A percentile compares a stretch with the other conserved stretches of the same genome.
Conservation (phyloP, 1,140 invertebrate genomes). For the Drosophila melanica region DNA sequence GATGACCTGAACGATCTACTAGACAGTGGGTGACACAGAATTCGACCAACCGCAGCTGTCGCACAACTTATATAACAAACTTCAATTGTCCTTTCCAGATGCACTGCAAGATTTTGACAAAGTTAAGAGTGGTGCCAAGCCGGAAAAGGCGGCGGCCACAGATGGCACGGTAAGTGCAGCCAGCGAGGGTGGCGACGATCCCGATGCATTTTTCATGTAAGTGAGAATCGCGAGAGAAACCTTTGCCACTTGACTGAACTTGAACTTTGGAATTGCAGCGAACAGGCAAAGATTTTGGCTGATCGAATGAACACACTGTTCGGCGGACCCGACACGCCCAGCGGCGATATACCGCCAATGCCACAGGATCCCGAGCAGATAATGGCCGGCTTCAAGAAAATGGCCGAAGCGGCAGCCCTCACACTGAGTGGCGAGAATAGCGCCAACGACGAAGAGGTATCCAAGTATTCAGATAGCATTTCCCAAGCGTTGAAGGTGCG, state of each 20-base stretch:
- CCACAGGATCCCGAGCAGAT: constrained; percentile 79
- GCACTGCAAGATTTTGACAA: constrained; percentile 85
- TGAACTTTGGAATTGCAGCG: constrained; percentile 71
- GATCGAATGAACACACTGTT: constrained; percentile 81
- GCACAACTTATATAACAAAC: constrained; percentile 50
- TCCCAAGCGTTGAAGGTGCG: constrained; percentile 73
- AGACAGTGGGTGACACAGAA: constrained; percentile 82
- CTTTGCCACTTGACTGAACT: background rate
- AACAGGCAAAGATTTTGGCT: constrained; percentile 80
- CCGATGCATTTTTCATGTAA: constrained; percentile 77
- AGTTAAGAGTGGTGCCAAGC: constrained; percentile 47
- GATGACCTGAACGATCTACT: constrained; percentile 84
- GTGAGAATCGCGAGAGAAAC: constrained; percentile 17
- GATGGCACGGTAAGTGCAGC: constrained; percentile 26
- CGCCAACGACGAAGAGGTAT: constrained; percentile 73
- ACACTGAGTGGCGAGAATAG: constrained; percentile 76
- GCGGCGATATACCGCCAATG: constrained; percentile 70
- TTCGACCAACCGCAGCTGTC: constrained; percentile 1
- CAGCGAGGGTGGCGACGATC: constrained; percentile 41
- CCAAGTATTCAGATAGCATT: constrained; percentile 83
- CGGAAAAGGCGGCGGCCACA: constrained; percentile 43
- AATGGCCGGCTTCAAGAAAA: constrained; percentile 80
- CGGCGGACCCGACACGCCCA: constrained; percentile 73
- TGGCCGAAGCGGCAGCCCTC: constrained; percentile 80
- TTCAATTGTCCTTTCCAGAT: constrained; percentile 65